Conservation (phyloP, 1,140 invertebrate genomes). For the Phymorhynchus buccinoides region DNA sequence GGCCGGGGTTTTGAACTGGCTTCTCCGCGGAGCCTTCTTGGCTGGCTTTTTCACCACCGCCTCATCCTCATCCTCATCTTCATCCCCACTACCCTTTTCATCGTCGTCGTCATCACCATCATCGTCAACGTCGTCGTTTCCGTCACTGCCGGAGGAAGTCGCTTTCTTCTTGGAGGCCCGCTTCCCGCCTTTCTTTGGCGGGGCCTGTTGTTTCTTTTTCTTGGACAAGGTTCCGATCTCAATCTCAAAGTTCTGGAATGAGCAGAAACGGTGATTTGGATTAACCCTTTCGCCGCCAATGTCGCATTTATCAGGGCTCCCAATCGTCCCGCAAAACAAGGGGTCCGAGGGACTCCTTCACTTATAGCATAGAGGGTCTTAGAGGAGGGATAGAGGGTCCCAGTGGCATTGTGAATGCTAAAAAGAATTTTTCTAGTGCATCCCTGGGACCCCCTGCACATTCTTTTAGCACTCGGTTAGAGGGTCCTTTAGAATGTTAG, state of each 20-base stretch:
- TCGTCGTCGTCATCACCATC: background rate
- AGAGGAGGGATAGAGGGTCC: no score
- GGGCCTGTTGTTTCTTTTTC: background rate
- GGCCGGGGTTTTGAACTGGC: constrained; percentile 44
- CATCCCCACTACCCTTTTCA: constrained; percentile 43
- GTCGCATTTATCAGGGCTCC: no score
- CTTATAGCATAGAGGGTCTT: no score
- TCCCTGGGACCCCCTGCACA: no score
- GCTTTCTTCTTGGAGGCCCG: background rate
- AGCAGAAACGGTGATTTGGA: no score
- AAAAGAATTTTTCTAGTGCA: no score
- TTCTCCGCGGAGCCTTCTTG: constrained; percentile 50
- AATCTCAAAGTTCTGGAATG: constrained; percentile 51
- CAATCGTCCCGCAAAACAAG: no score
- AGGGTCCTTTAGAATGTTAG: no score
- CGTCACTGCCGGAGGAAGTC: background rate
- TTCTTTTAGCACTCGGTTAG: no score
- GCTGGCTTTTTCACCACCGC: constrained; percentile 60
- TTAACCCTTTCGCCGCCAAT: no score
- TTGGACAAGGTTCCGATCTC: constrained; percentile 41
- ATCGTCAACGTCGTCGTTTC: background rate
- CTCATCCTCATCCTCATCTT: constrained; percentile 71
- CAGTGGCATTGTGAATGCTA: no score
- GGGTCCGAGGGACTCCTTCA: no score
- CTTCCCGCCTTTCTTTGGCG: background rate